Evolutionary conservation across 2,888 invertebrate species (phyloP), one percentile per base, ranked within the genome.

Genomic region (Omphaloscelis lunosa): DNA sequence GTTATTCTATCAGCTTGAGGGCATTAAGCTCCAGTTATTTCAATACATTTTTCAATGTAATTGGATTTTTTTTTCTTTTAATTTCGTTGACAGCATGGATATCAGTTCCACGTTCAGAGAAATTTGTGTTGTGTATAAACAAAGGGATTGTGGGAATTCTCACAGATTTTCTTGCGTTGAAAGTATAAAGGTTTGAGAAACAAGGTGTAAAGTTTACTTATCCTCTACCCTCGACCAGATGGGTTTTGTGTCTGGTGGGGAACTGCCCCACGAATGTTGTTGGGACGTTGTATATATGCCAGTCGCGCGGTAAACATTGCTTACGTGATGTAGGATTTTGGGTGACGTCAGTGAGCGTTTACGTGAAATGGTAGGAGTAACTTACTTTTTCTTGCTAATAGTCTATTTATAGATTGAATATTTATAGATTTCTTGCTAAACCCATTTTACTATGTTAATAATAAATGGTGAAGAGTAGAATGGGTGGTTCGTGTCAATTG

Each of bases 11-110:
- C 23, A 63, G n/a, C 29, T 51, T 34, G 15, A 56, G 45, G 41
- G 48, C 56, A 79, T 69, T 63, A 65, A 75, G 67, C 12, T 59
- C 23, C 34, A 67, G 27, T 82, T 51, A 67, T 71, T 84, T 75
- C 70, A 80, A 77, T 77, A 73, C 9, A 66, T 29, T 71, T 77
- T 75, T 77, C 41, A 69, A 39, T 27, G 56, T 75, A 63, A 80
- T 75, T 77, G 56, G 62, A 69, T 53, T 1, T 58, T 62, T 59
- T 59, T 66, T 29, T 58, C 34, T 59, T 39, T 39, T n/a, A 0
- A 27, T 23, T 15, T 39, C 15, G 0, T 17, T 72, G 62, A 45
- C n/a, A n/a, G n/a, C 8, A 20, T 20, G 53, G 59, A 34, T 71
- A 68, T 67, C 58, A 39, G 41, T 59, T 58, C n/a, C 15, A 0